Base-by-base conservation (phyloP, 2,113 vertebrate genomes). In the Periophthalmodon schlosseri region DNA sequence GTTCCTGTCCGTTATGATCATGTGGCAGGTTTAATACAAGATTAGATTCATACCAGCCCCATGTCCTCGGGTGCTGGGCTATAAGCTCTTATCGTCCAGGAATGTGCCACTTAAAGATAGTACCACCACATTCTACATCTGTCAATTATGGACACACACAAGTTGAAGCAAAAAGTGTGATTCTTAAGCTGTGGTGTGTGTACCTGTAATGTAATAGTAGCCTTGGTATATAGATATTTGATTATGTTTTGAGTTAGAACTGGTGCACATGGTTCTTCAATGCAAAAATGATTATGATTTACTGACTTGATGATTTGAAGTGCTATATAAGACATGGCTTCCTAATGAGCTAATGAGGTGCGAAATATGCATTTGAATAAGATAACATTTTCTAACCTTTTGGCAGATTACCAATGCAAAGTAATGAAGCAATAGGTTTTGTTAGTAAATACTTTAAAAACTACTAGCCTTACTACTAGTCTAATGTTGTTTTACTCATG, bases 21-120 rank as follows among this genome's bases (percentile, higher is more conserved):
- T 20, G 60, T 36, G 60, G 24, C 14, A 39, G 73, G 49, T 33
- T 72, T 76, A 75, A 16, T 56, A 8, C 61, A 61, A 68, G 33
- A 77, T 88, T 83, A 68, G 33, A 77, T 88, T 83, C 83, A 82
- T 82, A 33, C 76, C 73, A 4, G 54, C 58, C 54, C 24, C 23
- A 39, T 73, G 58, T 85, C 79, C 56, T 4, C 0, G 56, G 78
- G 78, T 75, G 69, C 28, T n/a, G 73, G 63, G 72, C 78, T 78
- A 73, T 74, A 70, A 24, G 68, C 75, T 60, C 75, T 49, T 65
- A 16, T 65, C 61, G 39, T 58, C 46, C 16, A 70, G 73, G 52
- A 68, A 77, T 79, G 61, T 73, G 69, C 74, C 64, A 73, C 63
- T 34, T 69, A 75, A 60, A 77, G 20, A 70, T 70, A 78, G 13